Conservation (phyloP, 2,888 invertebrate genomes). For the Idaea aversata region DNA sequence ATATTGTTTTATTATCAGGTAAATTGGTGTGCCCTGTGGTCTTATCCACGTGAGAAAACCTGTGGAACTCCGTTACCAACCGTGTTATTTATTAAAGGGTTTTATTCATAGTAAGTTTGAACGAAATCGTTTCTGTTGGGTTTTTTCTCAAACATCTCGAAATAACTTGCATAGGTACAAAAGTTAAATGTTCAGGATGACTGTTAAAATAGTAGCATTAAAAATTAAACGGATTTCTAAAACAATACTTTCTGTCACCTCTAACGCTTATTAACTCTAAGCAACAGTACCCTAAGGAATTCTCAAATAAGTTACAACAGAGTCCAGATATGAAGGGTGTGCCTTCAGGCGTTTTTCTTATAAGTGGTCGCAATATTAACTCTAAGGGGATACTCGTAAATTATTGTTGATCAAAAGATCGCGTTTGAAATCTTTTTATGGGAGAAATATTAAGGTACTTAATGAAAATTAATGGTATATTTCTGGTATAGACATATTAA, state of each 20-base stretch:
- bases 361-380: background rate
- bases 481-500: too few relatives aligned
- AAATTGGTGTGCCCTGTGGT: too few relatives aligned
- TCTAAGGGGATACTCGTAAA: background rate
- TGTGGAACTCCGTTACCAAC: too few relatives aligned
- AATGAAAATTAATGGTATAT: background rate
- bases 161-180: too few relatives aligned
- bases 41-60: too few relatives aligned
- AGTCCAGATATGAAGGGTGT: background rate
- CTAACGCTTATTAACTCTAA: background rate
- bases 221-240: background rate
- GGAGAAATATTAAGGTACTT: background rate
- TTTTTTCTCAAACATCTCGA: too few relatives aligned
- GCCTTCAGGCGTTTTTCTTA: slow-evolving; percentile 1
- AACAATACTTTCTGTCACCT: background rate
- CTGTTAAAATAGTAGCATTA: too few relatives aligned
- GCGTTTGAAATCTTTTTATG: background rate
- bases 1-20: too few relatives aligned
- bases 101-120: too few relatives aligned
- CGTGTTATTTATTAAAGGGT: too few relatives aligned
- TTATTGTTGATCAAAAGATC: background rate
- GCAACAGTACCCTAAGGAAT: background rate
- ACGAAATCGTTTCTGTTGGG: too few relatives aligned
- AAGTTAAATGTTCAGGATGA: too few relatives aligned
- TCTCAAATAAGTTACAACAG: background rate